Evolutionary conservation across 2,888 invertebrate genomes (phyloP).

Genomic region (Philaethria dido): DNA sequence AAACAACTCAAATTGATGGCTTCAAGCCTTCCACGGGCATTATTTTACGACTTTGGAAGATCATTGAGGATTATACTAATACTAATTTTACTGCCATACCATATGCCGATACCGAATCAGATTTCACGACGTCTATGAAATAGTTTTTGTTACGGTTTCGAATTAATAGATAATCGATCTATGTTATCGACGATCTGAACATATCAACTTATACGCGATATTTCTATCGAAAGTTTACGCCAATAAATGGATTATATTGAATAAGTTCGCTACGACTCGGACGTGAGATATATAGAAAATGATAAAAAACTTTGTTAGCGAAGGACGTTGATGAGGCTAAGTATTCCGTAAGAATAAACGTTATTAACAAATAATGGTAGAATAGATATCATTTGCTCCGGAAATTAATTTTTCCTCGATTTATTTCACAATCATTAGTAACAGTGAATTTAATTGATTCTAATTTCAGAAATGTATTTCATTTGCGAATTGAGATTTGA

Average conservation of each 20-base stretch:
- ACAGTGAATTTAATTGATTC: too few relatives aligned
- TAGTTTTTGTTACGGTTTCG: constrained; percentile 28
- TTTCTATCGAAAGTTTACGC: constrained; percentile 29
- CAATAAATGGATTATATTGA: constrained; percentile 38
- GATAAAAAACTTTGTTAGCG: constrained; percentile 36
- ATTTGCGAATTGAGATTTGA: too few relatives aligned
- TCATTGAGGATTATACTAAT: constrained; percentile 41
- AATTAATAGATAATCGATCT: constrained; percentile 24
- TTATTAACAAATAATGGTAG: constrained; percentile 21
- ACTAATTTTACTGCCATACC: constrained; percentile 40
- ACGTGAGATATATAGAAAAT: constrained; percentile 35
- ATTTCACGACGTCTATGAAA: constrained; percentile 32
- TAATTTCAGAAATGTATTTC: not conserved
- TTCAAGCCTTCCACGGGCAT: constrained; percentile 43
- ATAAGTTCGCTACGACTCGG: constrained; percentile 33
- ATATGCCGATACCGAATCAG: constrained; percentile 38
- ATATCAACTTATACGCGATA: constrained; percentile 22
- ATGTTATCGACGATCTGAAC: constrained; percentile 25
- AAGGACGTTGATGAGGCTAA: not conserved
- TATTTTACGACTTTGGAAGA: constrained; percentile 45
- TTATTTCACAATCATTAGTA: not conserved
- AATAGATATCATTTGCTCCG: not conserved
- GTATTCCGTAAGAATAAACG: constrained; percentile 5
- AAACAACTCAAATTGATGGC: constrained; percentile 52
- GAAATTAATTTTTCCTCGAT: not conserved